Base-by-base conservation (phyloP, 2,113 vertebrate species). In the Mus spicilegus region DNA sequence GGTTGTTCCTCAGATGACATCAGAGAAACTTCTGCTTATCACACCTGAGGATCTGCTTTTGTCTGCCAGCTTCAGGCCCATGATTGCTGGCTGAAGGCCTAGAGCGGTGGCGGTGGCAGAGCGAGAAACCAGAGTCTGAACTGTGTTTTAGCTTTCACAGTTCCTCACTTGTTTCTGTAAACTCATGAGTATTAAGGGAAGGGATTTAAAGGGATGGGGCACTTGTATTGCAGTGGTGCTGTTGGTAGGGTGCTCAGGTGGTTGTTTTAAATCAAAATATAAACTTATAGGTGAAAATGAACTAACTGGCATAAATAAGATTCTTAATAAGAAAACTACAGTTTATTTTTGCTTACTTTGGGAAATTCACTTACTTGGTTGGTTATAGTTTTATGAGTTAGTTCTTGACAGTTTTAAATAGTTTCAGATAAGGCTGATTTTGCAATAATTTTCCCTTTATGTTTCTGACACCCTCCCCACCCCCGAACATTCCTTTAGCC, bases 361-460 rank as follows among this genome's bases (percentile, higher is more conserved):
- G 42, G 91, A 87, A 77, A 39, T 63, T 87, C 1, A 20, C 58
- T 91, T 86, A 69, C 88, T 82, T 95, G 82, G 33, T 63, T 87
- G 56, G 39, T 65, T 89, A 82, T 87, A 85, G 90, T 85, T 72
- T 91, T 87, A 17, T 82, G n/a, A 72, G 61, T 94, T 96, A 87
- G 90, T 3, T 91, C 73, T 84, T 67, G 56, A 84, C 42, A 76
- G 20, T 85, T 92, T 94, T 81, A 26, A 72, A n/a, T 85, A 85
- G 89, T 90, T 93, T 95, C 58, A 49, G 22, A 58, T 93, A 87
- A 96, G 54, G 46, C 7, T 82, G 70, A 7, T 89, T 96, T 95
- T 89, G 75, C 42, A 46, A 46, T 78, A 11, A 19, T 85, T 42
- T 87, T 16, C 5, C 6, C 49, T 91, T 56, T 94, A 82, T 91